Evolutionary conservation across 2,888 invertebrate species (phyloP), one percentile per base, ranked within the genome.

Genomic region (Nycteola revayana): DNA sequence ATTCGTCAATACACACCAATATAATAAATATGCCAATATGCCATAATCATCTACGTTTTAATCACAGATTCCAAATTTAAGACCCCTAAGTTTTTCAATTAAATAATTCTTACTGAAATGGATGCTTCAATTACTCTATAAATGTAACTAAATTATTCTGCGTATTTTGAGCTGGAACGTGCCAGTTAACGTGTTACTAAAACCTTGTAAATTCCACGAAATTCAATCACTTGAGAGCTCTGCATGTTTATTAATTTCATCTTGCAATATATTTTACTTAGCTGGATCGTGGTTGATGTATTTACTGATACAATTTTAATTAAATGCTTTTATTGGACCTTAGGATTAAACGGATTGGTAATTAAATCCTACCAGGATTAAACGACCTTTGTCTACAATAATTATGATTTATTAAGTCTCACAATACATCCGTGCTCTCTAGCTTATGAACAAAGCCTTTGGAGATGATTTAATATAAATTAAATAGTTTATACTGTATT

Each of bases 331-430:
- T 76, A 81, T 78, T 72, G 65, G 66, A 66, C 65, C 64, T 57
- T 49, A 56, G 66, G 75, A 74, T 81, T 79, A 78, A 75, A 69
- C 62, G 74, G 75, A 68, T 67, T 62, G 67, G 69, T 76, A 77
- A 82, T 81, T 76, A 78, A 80, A 75, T 65, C 67, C 72, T 64
- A 60, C 66, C 63, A 68, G 72, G 77, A 78, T 82, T 77, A 81
- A n/a, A 74, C 74, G 72, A 80, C 79, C 79, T 80, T 73, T 75
- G 76, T 75, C 73, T 74, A 62, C 60, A 60, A 63, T 64, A 77
- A 77, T 79, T 78, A 82, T 81, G 73, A 83, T 79, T 80, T 75
- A 83, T 76, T 71, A 72, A 77, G 65, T 72, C 58, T 53, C 45
- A 60, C 45, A 55, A 48, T 49, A 54, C 44, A 50, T 52, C 44